Base-by-base conservation (phyloP, 1,140 invertebrate genomes). In the Myzus persicae region DNA sequence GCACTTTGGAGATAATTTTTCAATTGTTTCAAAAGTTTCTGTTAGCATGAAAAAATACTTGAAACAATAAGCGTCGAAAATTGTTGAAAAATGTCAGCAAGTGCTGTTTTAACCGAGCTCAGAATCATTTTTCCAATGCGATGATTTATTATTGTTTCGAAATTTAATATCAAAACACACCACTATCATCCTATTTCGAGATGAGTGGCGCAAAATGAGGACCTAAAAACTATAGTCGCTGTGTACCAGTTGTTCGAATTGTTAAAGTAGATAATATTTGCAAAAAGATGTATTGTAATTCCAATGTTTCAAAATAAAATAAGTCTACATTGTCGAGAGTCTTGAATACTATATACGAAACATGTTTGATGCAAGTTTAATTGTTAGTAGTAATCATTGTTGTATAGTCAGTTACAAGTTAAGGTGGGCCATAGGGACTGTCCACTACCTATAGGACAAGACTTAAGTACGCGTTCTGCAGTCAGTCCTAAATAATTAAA, bases 141-240 rank as follows among this genome's bases (percentile, higher is more conserved):
- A 76, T 76, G n/a, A 76, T 76, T n/a, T 76, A 76, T 76, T 76
- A 76, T 76, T 76, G 31, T n/a, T 76, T 76, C 20, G n/a, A 14
- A n/a, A 76, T 76, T 76, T 76, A 76, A 76, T 76, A 76, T n/a
- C 59, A 76, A 76, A 76, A 76, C n/a, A n/a, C 11, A n/a, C n/a
- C 59, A 67, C 59, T 67, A n/a, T n/a, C 59, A 6, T n/a, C n/a
- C 59, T 76, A 18, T 2, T 76, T 76, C 31, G 59, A 76, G 4
- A 8, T 18, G 14, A n/a, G 14, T 18, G 14, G 5, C 14, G 31
- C n/a, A 76, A 76, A 14, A 76, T 1, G 4, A 76, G 59, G 5
- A 20, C 59, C 1, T n/a, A 76, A 76, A n/a, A 18, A 76, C 14
- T 1, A n/a, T n/a, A 76, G 31, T 6, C n/a, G 5, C 31, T 76